phyloP scores from a whole-genome alignment of 2,113 vertebrate species.

The Hemicordylus capensis region DNA sequence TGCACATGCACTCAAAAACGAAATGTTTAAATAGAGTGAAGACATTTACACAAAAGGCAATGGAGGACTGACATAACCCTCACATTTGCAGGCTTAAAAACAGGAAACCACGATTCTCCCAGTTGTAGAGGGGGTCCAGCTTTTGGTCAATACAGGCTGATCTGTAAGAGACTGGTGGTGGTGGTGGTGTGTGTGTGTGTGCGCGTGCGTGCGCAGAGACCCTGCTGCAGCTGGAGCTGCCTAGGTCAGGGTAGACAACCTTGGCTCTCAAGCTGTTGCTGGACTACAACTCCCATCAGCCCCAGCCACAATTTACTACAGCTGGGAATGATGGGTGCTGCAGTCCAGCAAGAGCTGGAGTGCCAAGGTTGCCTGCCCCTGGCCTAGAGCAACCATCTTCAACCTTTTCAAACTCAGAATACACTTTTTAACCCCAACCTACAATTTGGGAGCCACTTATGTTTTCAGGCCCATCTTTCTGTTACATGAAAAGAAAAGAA shows the following conservation, averaged over 20 bases:
- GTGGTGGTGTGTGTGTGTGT: no score
- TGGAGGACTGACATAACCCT: background rate
- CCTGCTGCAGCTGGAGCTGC: background rate
- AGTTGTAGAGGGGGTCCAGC: background rate
- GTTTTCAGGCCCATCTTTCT: no score
- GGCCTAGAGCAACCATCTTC: background rate
- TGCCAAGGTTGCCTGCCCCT: background rate
- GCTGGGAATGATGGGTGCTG: no score
- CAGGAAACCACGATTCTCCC: background rate
- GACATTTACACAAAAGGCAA: background rate
- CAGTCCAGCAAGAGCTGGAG: no score
- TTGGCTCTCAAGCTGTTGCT: no score
- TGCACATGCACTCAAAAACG: background rate
- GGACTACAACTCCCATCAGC: no score
- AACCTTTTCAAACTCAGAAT: background rate
- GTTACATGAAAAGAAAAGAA: no score
- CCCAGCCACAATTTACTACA: no score
- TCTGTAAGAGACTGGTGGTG: no score
- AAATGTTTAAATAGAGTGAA: background rate
- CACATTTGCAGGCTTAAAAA: rapidly evolving
- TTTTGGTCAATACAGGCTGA: background rate
- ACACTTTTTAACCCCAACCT: background rate
- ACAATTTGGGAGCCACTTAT: no score
- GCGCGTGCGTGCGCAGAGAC: no score
- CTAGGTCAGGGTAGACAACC: no score